These are phyloP conservation scores for Epicauta chinensis DNA, from an alignment of 1,140 invertebrate species.

Conservation along the genomic window DNA sequence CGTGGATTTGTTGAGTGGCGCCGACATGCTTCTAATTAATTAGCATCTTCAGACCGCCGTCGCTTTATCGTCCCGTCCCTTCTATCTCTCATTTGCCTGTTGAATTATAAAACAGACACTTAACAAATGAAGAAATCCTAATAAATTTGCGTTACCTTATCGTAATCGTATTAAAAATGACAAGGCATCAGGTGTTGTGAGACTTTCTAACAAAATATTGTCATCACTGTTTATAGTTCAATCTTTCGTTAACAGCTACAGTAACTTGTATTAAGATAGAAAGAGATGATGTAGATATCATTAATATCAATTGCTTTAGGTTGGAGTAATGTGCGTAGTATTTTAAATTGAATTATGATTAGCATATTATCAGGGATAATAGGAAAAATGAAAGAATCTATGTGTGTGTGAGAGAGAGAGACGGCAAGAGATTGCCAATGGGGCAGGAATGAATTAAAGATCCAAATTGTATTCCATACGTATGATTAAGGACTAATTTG, in stretches of 20 bases:
- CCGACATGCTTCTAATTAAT: neutral
- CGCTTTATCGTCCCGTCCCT: too few species aligned
- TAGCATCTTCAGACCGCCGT: neutral
- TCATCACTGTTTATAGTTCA: neutral
- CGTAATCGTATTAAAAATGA: constrained; percentile 5
- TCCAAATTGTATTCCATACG: constrained; percentile 32
- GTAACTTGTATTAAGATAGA: neutral
- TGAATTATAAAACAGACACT: neutral
- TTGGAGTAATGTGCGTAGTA: constrained; percentile 20
- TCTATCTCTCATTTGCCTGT: too few species aligned
- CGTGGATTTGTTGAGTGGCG: too few species aligned
- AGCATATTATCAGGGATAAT: constrained; percentile 31
- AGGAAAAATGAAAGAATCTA: constrained; percentile 13
- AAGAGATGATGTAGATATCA: constrained; percentile 4
- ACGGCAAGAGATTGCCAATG: too few species aligned
- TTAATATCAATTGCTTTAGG: constrained; percentile 31
- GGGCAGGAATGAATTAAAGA: constrained; percentile 10
- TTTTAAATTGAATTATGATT: constrained; percentile 27
- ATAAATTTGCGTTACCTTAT: constrained; percentile 15
- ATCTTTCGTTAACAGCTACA: neutral
- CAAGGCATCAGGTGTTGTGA: constrained; percentile 16
- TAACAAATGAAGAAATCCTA: constrained; percentile 16
- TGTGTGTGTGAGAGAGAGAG: too few species aligned
- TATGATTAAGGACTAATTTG: constrained; percentile 32
- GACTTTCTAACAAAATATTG: neutral